These are phyloP conservation scores for Pseudomyrmex concolor DNA, from an alignment of 1,140 invertebrate species.

Conservation along the genomic window DNA sequence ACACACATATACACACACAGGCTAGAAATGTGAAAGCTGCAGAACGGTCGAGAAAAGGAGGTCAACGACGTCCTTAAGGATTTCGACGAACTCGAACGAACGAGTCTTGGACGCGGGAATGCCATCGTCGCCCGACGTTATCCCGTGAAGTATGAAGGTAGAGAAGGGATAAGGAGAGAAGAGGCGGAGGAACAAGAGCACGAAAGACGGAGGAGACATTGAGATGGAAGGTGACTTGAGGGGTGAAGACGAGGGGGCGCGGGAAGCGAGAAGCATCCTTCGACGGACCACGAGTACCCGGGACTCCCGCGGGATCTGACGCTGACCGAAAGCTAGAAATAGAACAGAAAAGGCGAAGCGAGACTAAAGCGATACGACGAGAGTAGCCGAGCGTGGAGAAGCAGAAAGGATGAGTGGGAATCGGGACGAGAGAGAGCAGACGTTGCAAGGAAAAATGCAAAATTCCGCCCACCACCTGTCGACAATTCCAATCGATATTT, in stretches of 20 bases:
- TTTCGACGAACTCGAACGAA: slow-evolving; percentile 80
- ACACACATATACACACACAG: background rate
- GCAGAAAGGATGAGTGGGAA: slow-evolving; percentile 35
- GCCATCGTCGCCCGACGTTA: slow-evolving; percentile 76
- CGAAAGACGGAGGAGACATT: slow-evolving; percentile 58
- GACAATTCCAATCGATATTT: slow-evolving; percentile 36
- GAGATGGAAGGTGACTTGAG: slow-evolving; percentile 27
- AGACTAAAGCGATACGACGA: slow-evolving; percentile 69
- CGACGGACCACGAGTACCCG: slow-evolving; percentile 65
- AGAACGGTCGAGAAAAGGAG: slow-evolving; percentile 74
- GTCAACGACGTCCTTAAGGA: slow-evolving; percentile 83
- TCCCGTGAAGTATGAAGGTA: slow-evolving; percentile 69
- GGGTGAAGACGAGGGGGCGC: background rate
- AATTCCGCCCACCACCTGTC: slow-evolving; percentile 1
- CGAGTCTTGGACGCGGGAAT: slow-evolving; percentile 72
- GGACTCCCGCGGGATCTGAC: slow-evolving; percentile 73
- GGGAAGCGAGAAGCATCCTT: slow-evolving; percentile 57
- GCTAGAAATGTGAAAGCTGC: slow-evolving; percentile 67
- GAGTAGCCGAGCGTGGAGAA: slow-evolving; percentile 33
- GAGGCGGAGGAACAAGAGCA: slow-evolving; percentile 18
- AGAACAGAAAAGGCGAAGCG: slow-evolving; percentile 67
- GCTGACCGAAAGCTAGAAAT: slow-evolving; percentile 70
- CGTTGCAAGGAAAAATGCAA: slow-evolving; percentile 56
- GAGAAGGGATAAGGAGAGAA: slow-evolving; percentile 22
- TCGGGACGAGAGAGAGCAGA: slow-evolving; percentile 48